These are phyloP conservation scores for Habropoda laboriosa DNA, from an alignment of 1,140 invertebrate genomes.

Conservation along the genomic window DNA sequence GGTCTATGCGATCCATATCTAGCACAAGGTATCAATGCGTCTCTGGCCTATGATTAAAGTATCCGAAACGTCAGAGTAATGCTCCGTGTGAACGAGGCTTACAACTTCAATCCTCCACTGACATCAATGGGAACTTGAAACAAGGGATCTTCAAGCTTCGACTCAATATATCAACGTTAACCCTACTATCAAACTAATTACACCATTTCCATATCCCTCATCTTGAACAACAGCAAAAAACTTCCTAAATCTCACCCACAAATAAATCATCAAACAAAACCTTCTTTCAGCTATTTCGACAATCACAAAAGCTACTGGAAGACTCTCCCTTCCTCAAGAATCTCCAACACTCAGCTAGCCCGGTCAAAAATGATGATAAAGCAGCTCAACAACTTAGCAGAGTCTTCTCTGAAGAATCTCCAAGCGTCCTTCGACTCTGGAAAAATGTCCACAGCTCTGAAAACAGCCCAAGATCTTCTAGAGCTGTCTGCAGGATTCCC, in stretches of 20 bases:
- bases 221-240: no score
- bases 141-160: neutral
- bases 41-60: neutral
- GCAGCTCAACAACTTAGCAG: constrained; percentile 49
- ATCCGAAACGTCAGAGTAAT: neutral
- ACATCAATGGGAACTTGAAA: neutral
- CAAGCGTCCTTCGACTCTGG: constrained; percentile 55
- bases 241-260: no score
- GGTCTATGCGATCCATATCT: neutral
- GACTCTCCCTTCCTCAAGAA: neutral
- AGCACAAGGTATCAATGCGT: neutral
- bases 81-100: neutral
- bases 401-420: constrained; percentile 49
- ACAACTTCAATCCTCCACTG: neutral
- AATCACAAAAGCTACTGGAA: constrained; percentile 50
- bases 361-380: constrained; percentile 50
- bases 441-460: constrained; percentile 47
- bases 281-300: constrained; percentile 66
- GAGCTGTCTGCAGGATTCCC: constrained; percentile 21
- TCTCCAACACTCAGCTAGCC: neutral
- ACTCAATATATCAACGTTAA: neutral
- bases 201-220: no score
- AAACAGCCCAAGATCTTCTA: constrained; percentile 62
- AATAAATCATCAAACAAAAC: neutral
- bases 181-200: neutral